phyloP scores from a whole-genome alignment of 2,113 vertebrate species.

The Gymnocephalus cernua region DNA sequence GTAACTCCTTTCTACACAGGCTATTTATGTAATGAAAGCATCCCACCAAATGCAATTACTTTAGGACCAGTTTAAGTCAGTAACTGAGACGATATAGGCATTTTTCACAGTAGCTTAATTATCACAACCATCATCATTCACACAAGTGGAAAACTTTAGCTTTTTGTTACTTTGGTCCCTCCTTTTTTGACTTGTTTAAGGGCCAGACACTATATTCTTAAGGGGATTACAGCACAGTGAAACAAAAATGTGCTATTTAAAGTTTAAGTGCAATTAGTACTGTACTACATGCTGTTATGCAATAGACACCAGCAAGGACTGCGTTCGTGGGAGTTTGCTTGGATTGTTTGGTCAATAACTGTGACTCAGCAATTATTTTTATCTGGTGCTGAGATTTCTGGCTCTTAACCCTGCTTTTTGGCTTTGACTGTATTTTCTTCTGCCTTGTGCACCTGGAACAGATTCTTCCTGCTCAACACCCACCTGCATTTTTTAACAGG shows the following conservation, averaged over 20 bases:
- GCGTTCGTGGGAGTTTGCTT: neutral
- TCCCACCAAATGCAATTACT: conserved; percentile 70
- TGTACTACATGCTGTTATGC: neutral
- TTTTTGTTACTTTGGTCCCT: neutral
- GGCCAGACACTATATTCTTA: conserved; percentile 11
- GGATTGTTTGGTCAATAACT: neutral
- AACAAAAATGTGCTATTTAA: neutral
- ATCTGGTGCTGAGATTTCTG: neutral
- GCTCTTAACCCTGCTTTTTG: neutral
- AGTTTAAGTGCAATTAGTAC: neutral
- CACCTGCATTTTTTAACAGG: neutral
- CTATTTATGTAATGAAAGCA: conserved; percentile 78
- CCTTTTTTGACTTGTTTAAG: conserved; percentile 25
- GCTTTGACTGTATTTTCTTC: neutral
- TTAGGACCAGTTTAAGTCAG: conserved; percentile 64
- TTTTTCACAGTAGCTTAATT: conserved; percentile 65
- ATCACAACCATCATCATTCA: conserved; percentile 64
- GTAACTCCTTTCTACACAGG: conserved; percentile 63
- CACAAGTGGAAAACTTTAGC: conserved; percentile 27
- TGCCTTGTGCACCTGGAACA: neutral
- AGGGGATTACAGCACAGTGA: neutral
- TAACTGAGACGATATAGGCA: conserved; percentile 56
- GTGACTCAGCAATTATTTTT: conserved; percentile 4
- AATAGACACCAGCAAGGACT: neutral
- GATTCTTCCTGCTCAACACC: neutral